phyloP scores from a whole-genome alignment of 2,113 vertebrate genomes.

The Petrocephalus microphthalmus region DNA sequence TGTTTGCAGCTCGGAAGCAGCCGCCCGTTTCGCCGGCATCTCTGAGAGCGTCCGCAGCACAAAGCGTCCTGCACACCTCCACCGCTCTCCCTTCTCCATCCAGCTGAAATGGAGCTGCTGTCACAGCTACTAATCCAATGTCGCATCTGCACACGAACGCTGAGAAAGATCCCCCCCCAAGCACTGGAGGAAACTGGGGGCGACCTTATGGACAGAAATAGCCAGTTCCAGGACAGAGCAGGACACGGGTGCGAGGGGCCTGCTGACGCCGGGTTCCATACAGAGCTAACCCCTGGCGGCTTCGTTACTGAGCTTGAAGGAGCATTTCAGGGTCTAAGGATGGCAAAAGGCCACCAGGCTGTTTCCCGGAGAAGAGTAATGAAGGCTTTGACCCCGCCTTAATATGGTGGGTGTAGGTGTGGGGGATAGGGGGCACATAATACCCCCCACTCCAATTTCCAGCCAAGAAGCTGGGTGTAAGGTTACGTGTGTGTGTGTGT shows the following conservation, averaged over 20 bases:
- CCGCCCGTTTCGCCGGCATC: neutral
- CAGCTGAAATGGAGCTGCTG: neutral
- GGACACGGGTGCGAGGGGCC: neutral
- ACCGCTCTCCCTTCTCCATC: neutral
- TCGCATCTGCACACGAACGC: neutral
- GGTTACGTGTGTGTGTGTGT: neutral
- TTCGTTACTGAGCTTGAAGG: neutral
- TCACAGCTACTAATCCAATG: neutral
- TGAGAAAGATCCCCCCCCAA: neutral
- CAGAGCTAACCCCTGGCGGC: neutral
- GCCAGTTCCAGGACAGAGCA: neutral
- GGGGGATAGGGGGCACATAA: neutral
- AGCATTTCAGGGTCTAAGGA: neutral
- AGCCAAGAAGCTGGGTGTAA: neutral
- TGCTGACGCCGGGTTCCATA: neutral
- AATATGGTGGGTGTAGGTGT: neutral
- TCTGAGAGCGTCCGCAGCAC: neutral
- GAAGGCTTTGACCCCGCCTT: neutral
- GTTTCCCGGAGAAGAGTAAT: neutral
- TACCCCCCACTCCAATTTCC: neutral
- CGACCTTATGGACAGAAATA: slow-evolving; percentile 11
- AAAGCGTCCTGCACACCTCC: neutral
- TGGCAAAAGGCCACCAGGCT: neutral
- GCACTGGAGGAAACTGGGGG: neutral
- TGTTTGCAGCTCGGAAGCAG: neutral